A percentile compares a stretch with the other conserved stretches of the same genome.
These are phyloP conservation scores for Byasa hedistus DNA, from an alignment of 2,888 invertebrate genomes.

Conservation along the genomic window DNA sequence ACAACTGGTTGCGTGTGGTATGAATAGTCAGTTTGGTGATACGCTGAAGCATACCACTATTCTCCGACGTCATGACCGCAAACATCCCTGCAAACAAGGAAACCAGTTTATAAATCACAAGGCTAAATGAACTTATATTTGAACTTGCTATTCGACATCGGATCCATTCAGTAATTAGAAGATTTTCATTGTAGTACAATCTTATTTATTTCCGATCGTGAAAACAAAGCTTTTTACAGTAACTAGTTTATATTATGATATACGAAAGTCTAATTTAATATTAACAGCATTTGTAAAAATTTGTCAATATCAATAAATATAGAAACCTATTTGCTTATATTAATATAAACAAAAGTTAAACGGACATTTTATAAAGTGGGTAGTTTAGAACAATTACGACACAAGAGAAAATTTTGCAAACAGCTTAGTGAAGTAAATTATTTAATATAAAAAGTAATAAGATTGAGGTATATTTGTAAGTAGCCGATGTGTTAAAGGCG, in stretches of 20 bases:
- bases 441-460: background rate
- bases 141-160: constrained; percentile 3
- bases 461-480: background rate
- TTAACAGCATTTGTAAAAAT: too few relatives aligned
- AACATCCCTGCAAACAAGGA: constrained; percentile 54
- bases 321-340: too few relatives aligned
- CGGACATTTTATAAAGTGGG: too few relatives aligned
- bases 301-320: too few relatives aligned
- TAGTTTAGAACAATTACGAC: too few relatives aligned
- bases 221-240: too few relatives aligned
- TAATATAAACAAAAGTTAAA: too few relatives aligned
- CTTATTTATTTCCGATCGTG: background rate
- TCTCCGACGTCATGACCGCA: constrained; percentile 64
- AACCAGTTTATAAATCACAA: constrained; percentile 60
- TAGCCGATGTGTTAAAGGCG: background rate
- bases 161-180: background rate
- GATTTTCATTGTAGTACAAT: background rate
- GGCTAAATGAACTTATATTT: constrained; percentile 22
- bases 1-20: background rate
- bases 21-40: constrained; percentile 62
- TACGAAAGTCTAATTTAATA: too few relatives aligned
- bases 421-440: background rate
- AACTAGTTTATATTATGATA: too few relatives aligned
- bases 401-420: too few relatives aligned
- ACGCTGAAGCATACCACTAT: constrained; percentile 55